phyloP scores from a whole-genome alignment of 2,797 vertebrate species.

The Chelonia mydas region DNA sequence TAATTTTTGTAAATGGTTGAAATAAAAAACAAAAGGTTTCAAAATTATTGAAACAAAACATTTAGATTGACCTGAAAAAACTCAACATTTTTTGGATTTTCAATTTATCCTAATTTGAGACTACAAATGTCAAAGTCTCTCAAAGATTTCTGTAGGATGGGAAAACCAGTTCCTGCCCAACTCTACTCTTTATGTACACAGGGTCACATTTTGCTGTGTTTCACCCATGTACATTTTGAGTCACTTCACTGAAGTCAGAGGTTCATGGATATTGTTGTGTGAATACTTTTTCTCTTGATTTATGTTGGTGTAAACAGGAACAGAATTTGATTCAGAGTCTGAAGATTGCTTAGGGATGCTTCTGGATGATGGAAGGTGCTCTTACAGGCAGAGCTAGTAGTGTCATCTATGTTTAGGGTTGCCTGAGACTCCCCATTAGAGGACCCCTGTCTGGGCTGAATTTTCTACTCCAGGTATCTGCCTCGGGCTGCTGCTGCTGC shows the following conservation, averaged over 20 bases:
- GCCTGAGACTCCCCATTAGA: neutral
- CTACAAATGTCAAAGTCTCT: neutral
- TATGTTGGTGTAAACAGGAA: neutral
- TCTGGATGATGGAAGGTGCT: neutral
- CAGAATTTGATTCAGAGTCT: neutral
- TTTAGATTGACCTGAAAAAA: neutral
- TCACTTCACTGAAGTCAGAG: neutral
- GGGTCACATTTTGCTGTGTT: neutral
- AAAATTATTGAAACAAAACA: neutral
- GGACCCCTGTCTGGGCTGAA: neutral
- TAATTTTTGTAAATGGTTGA: neutral
- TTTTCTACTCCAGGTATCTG: neutral
- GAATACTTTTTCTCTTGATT: neutral
- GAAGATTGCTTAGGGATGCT: neutral
- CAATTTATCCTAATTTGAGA: neutral
- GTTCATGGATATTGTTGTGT: neutral
- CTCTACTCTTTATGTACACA: neutral
- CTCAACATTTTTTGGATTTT: neutral
- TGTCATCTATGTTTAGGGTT: neutral
- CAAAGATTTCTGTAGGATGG: neutral
- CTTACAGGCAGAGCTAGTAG: neutral
- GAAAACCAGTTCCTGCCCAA: neutral
- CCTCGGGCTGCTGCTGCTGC: neutral
- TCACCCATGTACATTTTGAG: neutral
- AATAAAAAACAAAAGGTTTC: neutral